Percentiles rank a stretch among this genome's conserved stretches.
Evolutionary conservation across 1,140 invertebrate genomes (phyloP).

Genomic region (Chironomus tepperi): DNA sequence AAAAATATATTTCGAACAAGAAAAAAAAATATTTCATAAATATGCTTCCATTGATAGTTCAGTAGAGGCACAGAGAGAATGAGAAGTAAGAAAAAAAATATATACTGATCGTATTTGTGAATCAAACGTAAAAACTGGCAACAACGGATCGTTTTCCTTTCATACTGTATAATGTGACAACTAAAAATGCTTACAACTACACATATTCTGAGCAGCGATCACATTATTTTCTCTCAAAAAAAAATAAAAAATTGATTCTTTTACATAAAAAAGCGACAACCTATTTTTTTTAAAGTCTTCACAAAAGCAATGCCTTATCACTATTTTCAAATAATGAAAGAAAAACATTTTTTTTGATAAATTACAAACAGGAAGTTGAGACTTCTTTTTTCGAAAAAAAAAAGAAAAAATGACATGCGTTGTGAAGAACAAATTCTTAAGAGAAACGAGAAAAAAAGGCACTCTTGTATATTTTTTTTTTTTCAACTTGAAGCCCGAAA

Average conservation of each 20-base stretch:
- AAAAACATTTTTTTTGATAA: constrained; percentile 23
- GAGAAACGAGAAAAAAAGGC: not conserved
- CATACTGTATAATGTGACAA: not conserved
- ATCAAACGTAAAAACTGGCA: not conserved
- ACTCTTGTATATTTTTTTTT: not conserved
- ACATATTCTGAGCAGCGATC: not conserved
- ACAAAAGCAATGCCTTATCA: not conserved
- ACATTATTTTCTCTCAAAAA: not conserved
- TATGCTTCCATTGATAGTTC: constrained; percentile 7
- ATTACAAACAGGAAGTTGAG: constrained; percentile 21
- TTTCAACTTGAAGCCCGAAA: not conserved
- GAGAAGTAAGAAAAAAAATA: too few relatives aligned
- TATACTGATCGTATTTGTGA: not conserved
- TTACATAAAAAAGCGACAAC: not conserved
- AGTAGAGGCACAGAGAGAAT: not conserved
- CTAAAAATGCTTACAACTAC: not conserved
- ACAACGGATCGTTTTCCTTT: not conserved
- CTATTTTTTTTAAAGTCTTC: not conserved
- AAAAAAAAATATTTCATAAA: not conserved
- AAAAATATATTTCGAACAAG: too few relatives aligned
- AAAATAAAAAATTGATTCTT: not conserved
- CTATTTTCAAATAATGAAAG: not conserved
- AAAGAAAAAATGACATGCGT: constrained; percentile 19
- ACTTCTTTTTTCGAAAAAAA: constrained; percentile 16
- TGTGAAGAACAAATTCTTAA: constrained; percentile 8